Evolutionary conservation across 2,888 invertebrate genomes (phyloP), one percentile per base, ranked within the genome.

Genomic region (Amphipoea lucens): DNA sequence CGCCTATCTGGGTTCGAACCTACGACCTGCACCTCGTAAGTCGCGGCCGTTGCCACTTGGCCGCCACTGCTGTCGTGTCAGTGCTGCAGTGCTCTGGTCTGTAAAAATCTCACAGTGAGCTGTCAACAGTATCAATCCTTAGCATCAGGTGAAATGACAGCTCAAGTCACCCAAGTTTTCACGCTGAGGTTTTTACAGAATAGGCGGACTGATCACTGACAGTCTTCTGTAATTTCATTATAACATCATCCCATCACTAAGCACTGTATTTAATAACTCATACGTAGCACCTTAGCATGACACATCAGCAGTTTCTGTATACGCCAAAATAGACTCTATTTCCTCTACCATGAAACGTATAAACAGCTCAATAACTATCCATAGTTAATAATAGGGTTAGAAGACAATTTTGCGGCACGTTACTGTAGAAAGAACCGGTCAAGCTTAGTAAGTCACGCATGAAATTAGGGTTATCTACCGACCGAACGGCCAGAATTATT

Each of bases 391-490:
- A 78, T 73, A 75, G 79, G 62, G 78, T 83, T 71, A 83, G 51
- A 70, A 78, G 77, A 86, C 79, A 75, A 85, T 82, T 84, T 79
- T 77, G 71, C 48, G 80, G 80, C 73, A 82, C 80, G 69, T 68
- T 73, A 74, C 68, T 69, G 71, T 65, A 83, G 69, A 87, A 85
- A 79, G 69, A 84, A 78, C 75, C 74, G 81, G 84, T 80, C 81
- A 80, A 75, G 86, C 78, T 78, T 81, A 75, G 78, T 63, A 79
- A 87, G 80, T 82, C 88, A 89, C 82, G 82, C 88, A 84, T 88
- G 89, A 88, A 89, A 88, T 88, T 87, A 89, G 89, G 88, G 89
- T 83, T 87, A 89, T 87, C 80, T 83, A 73, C 69, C 69, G 76
- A 69, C 77, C 67, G 77, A 73, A 57, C 75, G 62, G 67, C 77